Conservation (phyloP, 2,888 invertebrate species). For the Diogma glabrata region DNA sequence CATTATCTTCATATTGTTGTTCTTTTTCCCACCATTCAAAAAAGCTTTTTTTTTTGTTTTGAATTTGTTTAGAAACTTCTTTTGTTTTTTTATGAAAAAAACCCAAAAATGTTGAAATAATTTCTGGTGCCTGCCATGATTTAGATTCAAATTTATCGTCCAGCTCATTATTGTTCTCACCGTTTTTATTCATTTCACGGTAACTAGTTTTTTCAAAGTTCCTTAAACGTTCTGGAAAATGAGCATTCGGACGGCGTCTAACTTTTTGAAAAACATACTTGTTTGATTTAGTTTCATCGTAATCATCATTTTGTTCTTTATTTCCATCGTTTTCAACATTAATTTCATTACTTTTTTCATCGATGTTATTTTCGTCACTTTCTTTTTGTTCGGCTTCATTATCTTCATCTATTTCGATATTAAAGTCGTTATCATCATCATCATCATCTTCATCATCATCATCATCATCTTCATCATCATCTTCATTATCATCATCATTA, state of each 20-base stretch:
- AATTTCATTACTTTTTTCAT: slow-evolving; percentile 11
- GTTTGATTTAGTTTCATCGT: slow-evolving; percentile 21
- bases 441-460: slow-evolving; percentile 19
- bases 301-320: slow-evolving; percentile 23
- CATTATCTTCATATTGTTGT: no score
- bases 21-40: no score
- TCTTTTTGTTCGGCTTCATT: slow-evolving; percentile 14
- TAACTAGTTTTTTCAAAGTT: slow-evolving; percentile 22
- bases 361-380: neutral
- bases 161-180: slow-evolving; percentile 15
- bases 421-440: slow-evolving; percentile 17
- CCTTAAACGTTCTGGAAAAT: neutral
- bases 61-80: no score
- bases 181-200: slow-evolving; percentile 23
- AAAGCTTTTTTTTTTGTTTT: no score
- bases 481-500: slow-evolving; percentile 23
- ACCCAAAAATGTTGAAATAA: slow-evolving; percentile 21
- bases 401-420: slow-evolving; percentile 18
- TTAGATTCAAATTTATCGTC: slow-evolving; percentile 15
- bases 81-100: slow-evolving; percentile 14
- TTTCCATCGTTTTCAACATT: slow-evolving; percentile 20
- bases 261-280: slow-evolving; percentile 15
- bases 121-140: slow-evolving; percentile 21
- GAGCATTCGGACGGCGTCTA: slow-evolving; percentile 4
- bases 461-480: slow-evolving; percentile 11